Evolutionary conservation across 2,797 vertebrate species (phyloP), one percentile per base, ranked within the genome.

Genomic region (Parauchenoglanis punctatus): DNA sequence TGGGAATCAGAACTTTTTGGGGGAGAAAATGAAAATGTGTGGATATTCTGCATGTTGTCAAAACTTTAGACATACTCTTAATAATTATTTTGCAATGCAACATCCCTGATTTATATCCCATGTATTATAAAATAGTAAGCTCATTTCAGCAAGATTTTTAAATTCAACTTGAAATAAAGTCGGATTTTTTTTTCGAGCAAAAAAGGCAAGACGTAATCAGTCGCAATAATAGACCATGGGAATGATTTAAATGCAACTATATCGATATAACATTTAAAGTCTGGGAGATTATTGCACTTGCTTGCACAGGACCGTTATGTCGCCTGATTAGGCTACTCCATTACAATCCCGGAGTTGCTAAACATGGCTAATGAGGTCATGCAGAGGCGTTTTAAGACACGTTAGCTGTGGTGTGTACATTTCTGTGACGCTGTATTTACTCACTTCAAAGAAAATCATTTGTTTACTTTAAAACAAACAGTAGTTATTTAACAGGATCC

Each of bases 331-430:
- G 40, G 40, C 40, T 40, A 67, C 81, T 68, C 63, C 49, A 23
- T 46, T 46, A 83, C 81, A 70, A 13, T 67, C 81, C 81, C 4
- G 81, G 81, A 63, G 80, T 4, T 65, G 1, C 59, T 81, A 49
- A 81, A 81, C 23, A 65, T 10, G 25, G 15, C 40, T 81, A 81
- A 81, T 68, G 44, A 68, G 81, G 63, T 83, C 81, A 83, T 68
- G 15, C n/a, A 49, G 13, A 10, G 44, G 44, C 20, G 56, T 23
- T 44, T 61, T 44, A 81, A 81, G 2, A 56, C 31, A 40, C 56
- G 10, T 1, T 44, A 44, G 3, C 49, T 77, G 46, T 15, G n/a
- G 67, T 2, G 68, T n/a, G 76, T 56, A 12, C 25, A 3, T 80
- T 40, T 63, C 35, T n/a, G 78, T 59, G 54, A 59, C 5, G 3